Evolutionary conservation across 2,113 vertebrate genomes (phyloP).

Genomic region (Enhydra lutris): DNA sequence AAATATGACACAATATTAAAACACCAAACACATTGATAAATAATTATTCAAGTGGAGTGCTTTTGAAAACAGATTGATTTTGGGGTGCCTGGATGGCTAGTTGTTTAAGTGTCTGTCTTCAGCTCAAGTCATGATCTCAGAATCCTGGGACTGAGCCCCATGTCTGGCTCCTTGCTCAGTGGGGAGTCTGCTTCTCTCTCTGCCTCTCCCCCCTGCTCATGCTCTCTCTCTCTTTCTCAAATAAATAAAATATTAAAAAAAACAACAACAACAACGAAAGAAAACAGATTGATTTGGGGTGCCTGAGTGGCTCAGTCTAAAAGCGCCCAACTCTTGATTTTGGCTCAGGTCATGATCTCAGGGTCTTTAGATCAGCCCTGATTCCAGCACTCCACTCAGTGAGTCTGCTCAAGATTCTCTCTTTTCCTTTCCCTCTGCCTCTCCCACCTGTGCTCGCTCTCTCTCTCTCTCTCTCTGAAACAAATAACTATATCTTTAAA

Average conservation of each 20-base stretch:
- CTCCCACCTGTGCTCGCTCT: background rate
- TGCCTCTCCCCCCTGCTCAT: too few relatives aligned
- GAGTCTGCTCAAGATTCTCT: background rate
- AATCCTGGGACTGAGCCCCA: too few relatives aligned
- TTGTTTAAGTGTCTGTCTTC: background rate
- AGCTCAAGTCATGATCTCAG: background rate
- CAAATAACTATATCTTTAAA: background rate
- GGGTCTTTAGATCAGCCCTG: background rate
- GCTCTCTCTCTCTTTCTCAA: background rate
- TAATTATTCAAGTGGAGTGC: background rate
- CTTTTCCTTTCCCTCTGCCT: background rate
- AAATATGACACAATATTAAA: background rate
- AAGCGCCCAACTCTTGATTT: too few relatives aligned
- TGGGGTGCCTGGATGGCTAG: background rate
- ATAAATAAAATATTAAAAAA: background rate
- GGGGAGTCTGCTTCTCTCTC: too few relatives aligned
- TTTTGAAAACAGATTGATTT: background rate
- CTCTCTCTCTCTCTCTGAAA: background rate
- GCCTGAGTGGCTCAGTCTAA: too few relatives aligned
- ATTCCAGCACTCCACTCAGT: background rate
- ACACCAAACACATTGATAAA: background rate
- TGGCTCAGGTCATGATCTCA: too few relatives aligned
- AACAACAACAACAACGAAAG: background rate
- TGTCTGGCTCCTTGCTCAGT: too few relatives aligned
- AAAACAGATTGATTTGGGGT: too few relatives aligned